These are phyloP conservation scores for Myathropa florea DNA, from an alignment of 2,888 invertebrate genomes.

Conservation along the genomic window DNA sequence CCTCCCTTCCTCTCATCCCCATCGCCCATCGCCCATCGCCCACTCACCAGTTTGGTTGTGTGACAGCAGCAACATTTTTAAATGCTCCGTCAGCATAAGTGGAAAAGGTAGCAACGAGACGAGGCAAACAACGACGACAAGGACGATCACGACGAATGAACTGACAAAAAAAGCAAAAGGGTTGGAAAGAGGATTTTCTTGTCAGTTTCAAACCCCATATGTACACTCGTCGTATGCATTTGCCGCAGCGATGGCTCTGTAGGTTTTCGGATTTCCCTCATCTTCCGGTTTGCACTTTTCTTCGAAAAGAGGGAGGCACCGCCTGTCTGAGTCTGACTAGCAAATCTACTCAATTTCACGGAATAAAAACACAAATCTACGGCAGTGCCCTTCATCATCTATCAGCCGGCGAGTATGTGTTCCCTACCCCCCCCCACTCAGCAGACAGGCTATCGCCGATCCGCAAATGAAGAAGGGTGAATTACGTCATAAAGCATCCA, in stretches of 20 bases:
- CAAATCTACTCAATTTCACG: slow-evolving; percentile 68
- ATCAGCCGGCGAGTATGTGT: slow-evolving; percentile 41
- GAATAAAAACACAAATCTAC: slow-evolving; percentile 65
- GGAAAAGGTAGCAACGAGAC: slow-evolving; percentile 41
- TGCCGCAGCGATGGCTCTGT: slow-evolving; percentile 8
- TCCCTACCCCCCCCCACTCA: no score
- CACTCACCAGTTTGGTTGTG: not conserved
- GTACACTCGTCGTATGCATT: not conserved
- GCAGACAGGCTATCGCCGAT: no score
- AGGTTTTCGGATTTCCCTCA: slow-evolving; percentile 42
- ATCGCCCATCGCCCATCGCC: not conserved
- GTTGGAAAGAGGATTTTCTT: slow-evolving; percentile 67
- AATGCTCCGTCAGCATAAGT: slow-evolving; percentile 68
- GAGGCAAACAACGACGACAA: slow-evolving; percentile 28
- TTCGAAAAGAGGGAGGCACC: slow-evolving; percentile 16
- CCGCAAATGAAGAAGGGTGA: slow-evolving; percentile 1
- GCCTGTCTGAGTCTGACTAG: slow-evolving; percentile 48
- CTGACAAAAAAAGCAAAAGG: slow-evolving; percentile 33
- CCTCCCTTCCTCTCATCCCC: not conserved
- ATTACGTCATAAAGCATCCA: slow-evolving; percentile 41
- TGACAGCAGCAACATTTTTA: slow-evolving; percentile 53
- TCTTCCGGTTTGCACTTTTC: slow-evolving; percentile 5
- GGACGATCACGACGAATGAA: slow-evolving; percentile 16
- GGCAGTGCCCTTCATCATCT: slow-evolving; percentile 57
- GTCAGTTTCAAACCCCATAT: slow-evolving; percentile 47